A percentile compares a stretch with the other conserved stretches of the same genome.
Conservation (phyloP, 1,140 invertebrate genomes). For the Micrasema longulum region DNA sequence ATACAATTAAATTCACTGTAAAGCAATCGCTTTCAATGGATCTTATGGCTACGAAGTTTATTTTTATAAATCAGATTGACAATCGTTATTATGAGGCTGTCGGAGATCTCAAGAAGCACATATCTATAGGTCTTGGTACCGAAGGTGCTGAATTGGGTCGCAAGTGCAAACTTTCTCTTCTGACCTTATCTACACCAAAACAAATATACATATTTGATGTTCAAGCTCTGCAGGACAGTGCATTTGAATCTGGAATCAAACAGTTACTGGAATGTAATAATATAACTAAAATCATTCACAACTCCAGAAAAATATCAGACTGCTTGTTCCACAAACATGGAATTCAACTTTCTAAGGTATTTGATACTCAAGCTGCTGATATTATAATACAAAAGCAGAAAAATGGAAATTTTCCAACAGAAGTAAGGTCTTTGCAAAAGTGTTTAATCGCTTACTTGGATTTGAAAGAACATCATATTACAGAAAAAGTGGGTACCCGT, state of each 20-base stretch:
- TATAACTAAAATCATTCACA: constrained; percentile 67
- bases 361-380: constrained; percentile 68
- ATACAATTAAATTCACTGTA: constrained; percentile 61
- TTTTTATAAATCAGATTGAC: constrained; percentile 63
- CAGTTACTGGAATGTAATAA: constrained; percentile 62
- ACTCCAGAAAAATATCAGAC: constrained; percentile 66
- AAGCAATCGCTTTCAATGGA: constrained; percentile 63
- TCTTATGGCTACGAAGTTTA: constrained; percentile 62
- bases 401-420: constrained; percentile 58
- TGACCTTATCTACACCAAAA: constrained; percentile 62
- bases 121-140: constrained; percentile 61
- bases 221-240: constrained; percentile 62
- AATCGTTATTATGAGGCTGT: constrained; percentile 62
- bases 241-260: constrained; percentile 64
- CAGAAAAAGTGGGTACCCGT: constrained; percentile 67
- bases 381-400: constrained; percentile 65
- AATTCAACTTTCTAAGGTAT: constrained; percentile 64
- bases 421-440: constrained; percentile 61
- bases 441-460: constrained; percentile 64
- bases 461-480: constrained; percentile 58
- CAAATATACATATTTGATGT: constrained; percentile 68
- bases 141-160: constrained; percentile 64
- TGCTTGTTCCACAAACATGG: constrained; percentile 67
- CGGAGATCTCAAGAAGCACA: constrained; percentile 60
- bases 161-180: constrained; percentile 65